Evolutionary conservation across 2,888 invertebrate genomes (phyloP), one percentile per base, ranked within the genome.

Genomic region (Drymonia ruficornis): DNA sequence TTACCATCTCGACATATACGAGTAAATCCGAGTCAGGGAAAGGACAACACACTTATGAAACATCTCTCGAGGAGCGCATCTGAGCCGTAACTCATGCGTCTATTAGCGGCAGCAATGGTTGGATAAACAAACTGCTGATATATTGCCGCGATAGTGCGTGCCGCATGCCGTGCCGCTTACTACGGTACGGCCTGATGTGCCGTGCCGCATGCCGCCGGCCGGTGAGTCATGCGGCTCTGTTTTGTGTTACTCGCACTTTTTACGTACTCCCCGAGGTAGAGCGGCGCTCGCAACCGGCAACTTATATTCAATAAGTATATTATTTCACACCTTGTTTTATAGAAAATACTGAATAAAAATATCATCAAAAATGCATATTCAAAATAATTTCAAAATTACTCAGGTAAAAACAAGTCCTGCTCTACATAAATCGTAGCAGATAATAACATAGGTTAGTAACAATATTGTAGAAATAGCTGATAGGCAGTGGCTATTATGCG

Each of bases 181-280:
- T 61, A 61, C 51, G 34, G 34, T 12, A 5, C 31, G 31, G 31
- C 28, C 42, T n/a, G n/a, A n/a, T n/a, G n/a, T n/a, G n/a, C n/a
- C n/a, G n/a, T 23, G 23, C 23, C 6, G 23, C 23, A 7, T 7
- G 23, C 6, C 1, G 23, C n/a, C 23, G 46, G 47, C 7, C 40
- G 18, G 48, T 73, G 69, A 70, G 43, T 72, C 73, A 73, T 19
- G 38, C 56, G 48, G 12, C 47, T 67, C 71, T 69, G 67, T 60
- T 72, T 65, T 52, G 52, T 72, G 60, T 70, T 60, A 60, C 53
- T 38, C 46, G 38, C 34, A 49, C 34, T 64, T 72, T 69, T 59
- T 49, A 42, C 28, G 28, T 1, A 43, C 52, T 49, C 23, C 56
- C 52, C 16, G 44, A 38, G 23, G 28, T 28, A 42, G 23, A 23